Evolutionary conservation across 2,113 vertebrate species (phyloP), one percentile per base, ranked within the genome.

Genomic region (Recurvirostra avosetta): DNA sequence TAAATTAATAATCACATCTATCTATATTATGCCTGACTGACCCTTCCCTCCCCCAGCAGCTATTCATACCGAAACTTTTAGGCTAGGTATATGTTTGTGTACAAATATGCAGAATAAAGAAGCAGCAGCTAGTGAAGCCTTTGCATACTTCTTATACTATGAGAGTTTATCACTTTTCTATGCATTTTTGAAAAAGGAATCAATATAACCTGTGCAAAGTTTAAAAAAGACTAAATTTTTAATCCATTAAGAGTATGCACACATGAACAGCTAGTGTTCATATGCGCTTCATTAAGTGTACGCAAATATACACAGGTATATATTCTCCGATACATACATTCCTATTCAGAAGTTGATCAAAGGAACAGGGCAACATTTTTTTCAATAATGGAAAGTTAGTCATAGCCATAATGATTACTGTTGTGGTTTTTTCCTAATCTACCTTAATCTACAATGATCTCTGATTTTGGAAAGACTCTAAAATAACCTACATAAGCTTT

Each of bases 1-100:
- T 80, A 89, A 92, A 94, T 68, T 65, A 96, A 95, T 76, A 88
- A 88, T 92, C 88, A 67, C 47, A 89, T 88, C 73, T 96, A 95
- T 86, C 91, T 95, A 11, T 94, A 92, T 88, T 91, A 90, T 82
- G 36, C 59, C 43, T 86, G 61, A 83, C 43, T 27, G 15, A 75
- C 17, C 49, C 27, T 79, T 79, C 67, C 65, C 30, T 45, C 83
- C 30, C 14, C 40, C 85, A 83, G 53, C 41, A 89, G 34, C 22
- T 85, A 61, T 40, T 87, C 78, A 86, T 45, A 87, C 20, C 40
- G 67, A 93, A 95, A 62, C 12, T 11, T 72, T 87, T 75, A 95
- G 41, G 17, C 15, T 43, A 74, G 29, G 43, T 80, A 32, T 25
- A 59, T 67, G 27, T 70, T 34, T 22, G 12, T 49, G 8, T 29